These are phyloP conservation scores for Cepaea hortensis DNA, from an alignment of 2,888 invertebrate species.

Conservation along the genomic window DNA sequence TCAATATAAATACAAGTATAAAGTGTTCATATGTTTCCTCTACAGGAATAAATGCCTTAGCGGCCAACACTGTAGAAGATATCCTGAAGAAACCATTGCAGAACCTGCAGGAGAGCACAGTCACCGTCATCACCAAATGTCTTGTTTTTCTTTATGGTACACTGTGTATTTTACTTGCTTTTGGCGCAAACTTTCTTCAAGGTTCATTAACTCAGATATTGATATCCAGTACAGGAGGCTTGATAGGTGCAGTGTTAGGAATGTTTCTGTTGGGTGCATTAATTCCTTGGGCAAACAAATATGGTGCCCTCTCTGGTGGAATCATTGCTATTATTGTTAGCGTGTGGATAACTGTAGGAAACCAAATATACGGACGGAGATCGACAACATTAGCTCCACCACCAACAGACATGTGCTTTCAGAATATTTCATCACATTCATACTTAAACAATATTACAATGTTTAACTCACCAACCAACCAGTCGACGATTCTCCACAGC, in stretches of 20 bases:
- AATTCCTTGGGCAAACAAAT: too few species aligned
- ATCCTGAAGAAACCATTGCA: neutral
- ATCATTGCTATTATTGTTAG: neutral
- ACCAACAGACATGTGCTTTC: neutral
- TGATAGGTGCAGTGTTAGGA: too few species aligned
- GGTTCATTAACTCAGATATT: too few species aligned
- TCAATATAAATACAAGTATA: too few species aligned
- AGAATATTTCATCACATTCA: neutral
- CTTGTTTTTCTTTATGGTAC: neutral
- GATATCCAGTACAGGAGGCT: too few species aligned
- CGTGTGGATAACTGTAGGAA: neutral
- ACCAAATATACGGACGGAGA: neutral
- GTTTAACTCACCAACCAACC: too few species aligned
- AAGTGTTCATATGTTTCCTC: neutral
- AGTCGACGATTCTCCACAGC: too few species aligned
- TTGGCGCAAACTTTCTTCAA: neutral
- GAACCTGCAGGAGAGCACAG: neutral
- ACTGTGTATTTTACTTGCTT: neutral
- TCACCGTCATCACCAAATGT: too few species aligned
- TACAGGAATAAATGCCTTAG: neutral
- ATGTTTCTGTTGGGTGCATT: too few species aligned
- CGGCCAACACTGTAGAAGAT: neutral
- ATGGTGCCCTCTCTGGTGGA: neutral
- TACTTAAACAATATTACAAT: neutral
- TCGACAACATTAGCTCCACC: too few species aligned